Evolutionary conservation across 2,113 vertebrate species (phyloP), one percentile per base, ranked within the genome.

Genomic region (Raja brachyura): DNA sequence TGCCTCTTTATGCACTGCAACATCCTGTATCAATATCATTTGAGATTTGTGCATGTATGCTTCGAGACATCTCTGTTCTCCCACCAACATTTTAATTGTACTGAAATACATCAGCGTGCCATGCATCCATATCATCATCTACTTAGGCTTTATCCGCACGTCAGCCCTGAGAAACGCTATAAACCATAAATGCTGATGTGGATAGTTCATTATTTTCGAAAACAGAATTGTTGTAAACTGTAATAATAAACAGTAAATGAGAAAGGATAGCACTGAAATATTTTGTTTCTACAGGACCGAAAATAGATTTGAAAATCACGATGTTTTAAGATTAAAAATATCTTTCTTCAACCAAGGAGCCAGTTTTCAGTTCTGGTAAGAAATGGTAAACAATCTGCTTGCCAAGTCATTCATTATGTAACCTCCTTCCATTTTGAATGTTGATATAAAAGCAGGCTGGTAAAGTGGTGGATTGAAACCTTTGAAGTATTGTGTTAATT

Each of bases 401-500:
- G 96, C 95, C 96, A 96, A 96, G 93, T 93, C 95, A 94, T 97
- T 96, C 95, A 96, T 96, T 97, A 96, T 90, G 76, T 94, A 94
- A 95, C 94, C 95, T 94, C 95, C 96, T 96, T 95, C 95, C 96
- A 95, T 95, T 94, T 93, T 96, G 96, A 96, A 96, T 96, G 95
- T 95, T 95, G 95, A 95, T 96, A 95, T 96, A 96, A 96, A 95
- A 95, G 95, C 94, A 95, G 95, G 95, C 94, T 94, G 94, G 95
- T 95, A 96, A 96, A 97, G 96, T 96, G 95, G 95, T 93, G 93
- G 93, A 95, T 95, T 93, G 93, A 93, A 93, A 94, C 94, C 95
- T 97, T 96, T 97, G 96, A 97, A 97, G 96, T 96, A 96, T 96
- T 95, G 95, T 95, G 95, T 96, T 97, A 97, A 97, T 97, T 97